Evolutionary conservation across 2,113 vertebrate genomes (phyloP).

Genomic region (Melanerpes formicivorus): DNA sequence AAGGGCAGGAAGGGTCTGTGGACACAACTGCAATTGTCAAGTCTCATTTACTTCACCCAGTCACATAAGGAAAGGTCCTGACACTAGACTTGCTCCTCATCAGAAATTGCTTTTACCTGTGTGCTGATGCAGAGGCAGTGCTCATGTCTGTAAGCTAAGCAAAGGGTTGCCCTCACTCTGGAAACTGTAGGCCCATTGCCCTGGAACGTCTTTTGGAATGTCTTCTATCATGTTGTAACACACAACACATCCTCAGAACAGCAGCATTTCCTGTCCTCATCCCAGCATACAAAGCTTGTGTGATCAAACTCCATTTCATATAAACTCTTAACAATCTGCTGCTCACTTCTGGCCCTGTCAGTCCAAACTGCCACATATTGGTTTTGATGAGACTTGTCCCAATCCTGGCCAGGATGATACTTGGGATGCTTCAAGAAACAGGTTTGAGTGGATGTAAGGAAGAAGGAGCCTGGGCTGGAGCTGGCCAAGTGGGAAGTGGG

Average conservation of each 20-base stretch:
- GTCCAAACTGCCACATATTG: background rate
- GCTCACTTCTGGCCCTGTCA: background rate
- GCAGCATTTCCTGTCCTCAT: background rate
- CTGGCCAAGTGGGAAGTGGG: background rate
- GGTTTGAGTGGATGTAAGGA: background rate
- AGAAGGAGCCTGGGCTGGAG: background rate
- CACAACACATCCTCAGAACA: accelerated
- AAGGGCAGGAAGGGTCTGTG: background rate
- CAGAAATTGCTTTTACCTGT: background rate
- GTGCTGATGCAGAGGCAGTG: background rate
- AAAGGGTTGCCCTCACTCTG: background rate
- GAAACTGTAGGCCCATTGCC: background rate
- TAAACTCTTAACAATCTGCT: background rate
- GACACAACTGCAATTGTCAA: background rate
- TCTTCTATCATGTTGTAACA: background rate
- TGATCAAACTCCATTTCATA: background rate
- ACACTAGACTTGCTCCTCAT: background rate
- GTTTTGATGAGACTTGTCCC: background rate
- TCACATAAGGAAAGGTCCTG: background rate
- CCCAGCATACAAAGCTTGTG: background rate
- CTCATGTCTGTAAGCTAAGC: background rate
- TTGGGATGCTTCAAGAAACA: background rate
- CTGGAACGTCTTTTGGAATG: background rate
- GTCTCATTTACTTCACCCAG: background rate
- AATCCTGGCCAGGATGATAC: background rate